These are phyloP conservation scores for Caenorhabditis macrosperma DNA, from an alignment of 2,888 invertebrate genomes.

Conservation along the genomic window DNA sequence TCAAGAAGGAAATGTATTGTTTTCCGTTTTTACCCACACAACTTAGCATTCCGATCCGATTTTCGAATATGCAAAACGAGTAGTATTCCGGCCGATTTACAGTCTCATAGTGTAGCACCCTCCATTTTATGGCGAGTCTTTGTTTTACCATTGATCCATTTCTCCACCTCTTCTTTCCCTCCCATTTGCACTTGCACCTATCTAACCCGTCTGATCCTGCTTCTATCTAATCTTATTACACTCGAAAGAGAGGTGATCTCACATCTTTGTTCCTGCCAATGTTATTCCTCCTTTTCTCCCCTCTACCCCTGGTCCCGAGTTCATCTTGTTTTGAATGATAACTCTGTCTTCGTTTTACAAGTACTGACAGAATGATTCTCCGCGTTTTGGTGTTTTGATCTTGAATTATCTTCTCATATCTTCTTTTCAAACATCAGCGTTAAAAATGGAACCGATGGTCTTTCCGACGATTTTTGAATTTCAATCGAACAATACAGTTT, in stretches of 20 bases:
- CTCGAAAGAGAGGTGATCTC: neutral
- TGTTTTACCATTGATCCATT: neutral
- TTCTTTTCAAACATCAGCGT: slow-evolving; percentile 28
- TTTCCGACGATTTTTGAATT: slow-evolving; percentile 6
- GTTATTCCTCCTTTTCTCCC: neutral
- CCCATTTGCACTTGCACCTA: neutral
- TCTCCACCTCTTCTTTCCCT: too few relatives aligned
- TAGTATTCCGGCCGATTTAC: too few relatives aligned
- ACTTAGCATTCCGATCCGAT: too few relatives aligned
- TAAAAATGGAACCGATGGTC: slow-evolving; percentile 15
- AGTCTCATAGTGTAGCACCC: too few relatives aligned
- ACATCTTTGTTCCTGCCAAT: neutral
- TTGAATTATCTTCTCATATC: slow-evolving; percentile 19
- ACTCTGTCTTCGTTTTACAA: too few relatives aligned
- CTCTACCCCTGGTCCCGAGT: too few relatives aligned
- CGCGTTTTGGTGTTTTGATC: slow-evolving; percentile 31
- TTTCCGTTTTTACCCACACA: too few relatives aligned
- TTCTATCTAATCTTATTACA: neutral
- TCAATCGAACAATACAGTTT: neutral
- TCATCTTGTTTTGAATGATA: too few relatives aligned
- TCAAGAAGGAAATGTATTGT: too few relatives aligned
- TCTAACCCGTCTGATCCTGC: neutral
- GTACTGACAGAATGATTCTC: too few relatives aligned
- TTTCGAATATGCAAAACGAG: too few relatives aligned
- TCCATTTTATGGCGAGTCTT: too few relatives aligned